A percentile compares a stretch with the other conserved stretches of the same genome.
Conservation (phyloP, 2,888 invertebrate species). For the Eristalinus aeneus region DNA sequence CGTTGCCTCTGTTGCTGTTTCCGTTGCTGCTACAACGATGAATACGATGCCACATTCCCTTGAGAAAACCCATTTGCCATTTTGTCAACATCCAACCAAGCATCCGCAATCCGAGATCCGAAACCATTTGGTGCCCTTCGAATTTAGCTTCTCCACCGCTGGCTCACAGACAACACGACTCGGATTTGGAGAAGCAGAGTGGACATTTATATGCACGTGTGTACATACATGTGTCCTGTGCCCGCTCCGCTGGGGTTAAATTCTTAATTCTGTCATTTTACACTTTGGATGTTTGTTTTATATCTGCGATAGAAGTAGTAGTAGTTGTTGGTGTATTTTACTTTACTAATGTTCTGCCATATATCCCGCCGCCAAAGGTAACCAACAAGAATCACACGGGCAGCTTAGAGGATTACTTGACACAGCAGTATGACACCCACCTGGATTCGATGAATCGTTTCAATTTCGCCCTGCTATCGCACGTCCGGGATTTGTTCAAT, state of each 20-base stretch:
- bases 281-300: conserved; percentile 52
- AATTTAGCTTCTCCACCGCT: conserved; percentile 45
- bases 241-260: conserved; percentile 57
- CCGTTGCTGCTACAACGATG: conserved; percentile 25
- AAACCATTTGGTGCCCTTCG: conserved; percentile 63
- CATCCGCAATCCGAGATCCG: conserved; percentile 57
- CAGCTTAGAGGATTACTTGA: conserved; percentile 82
- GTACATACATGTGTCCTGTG: conserved; percentile 35
- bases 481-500: conserved; percentile 85
- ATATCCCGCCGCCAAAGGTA: conserved; percentile 73
- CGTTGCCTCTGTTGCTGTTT: conserved; percentile 10
- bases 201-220: conserved; percentile 33
- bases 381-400: conserved; percentile 80
- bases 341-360: conserved; percentile 32
- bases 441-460: conserved; percentile 85
- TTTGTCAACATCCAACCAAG: conserved; percentile 62
- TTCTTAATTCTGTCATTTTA: conserved; percentile 67
- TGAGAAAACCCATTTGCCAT: conserved; percentile 62
- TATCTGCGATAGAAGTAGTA: background rate
- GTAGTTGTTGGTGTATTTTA: conserved; percentile 4
- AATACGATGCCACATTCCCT: conserved; percentile 54
- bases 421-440: conserved; percentile 81
- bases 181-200: background rate
- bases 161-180: background rate
- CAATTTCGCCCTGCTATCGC: conserved; percentile 83